Evolutionary conservation across 2,888 invertebrate species (phyloP).

Genomic region (Agrotis ipsilon): DNA sequence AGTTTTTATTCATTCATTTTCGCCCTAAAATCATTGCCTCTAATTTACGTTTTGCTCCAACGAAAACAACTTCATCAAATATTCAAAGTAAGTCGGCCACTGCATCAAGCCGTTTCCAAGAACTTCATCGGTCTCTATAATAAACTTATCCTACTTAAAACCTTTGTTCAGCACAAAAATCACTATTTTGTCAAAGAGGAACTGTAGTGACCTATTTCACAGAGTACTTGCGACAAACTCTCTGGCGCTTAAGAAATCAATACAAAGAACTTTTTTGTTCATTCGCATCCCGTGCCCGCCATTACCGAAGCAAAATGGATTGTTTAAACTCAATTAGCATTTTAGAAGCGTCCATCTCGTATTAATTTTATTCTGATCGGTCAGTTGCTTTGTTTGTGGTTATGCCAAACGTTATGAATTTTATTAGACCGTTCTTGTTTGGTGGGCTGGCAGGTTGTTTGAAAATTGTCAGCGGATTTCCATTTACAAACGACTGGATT

Average conservation of each 20-base stretch:
- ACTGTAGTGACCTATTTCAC: slow-evolving; percentile 59
- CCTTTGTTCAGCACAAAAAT: slow-evolving; percentile 53
- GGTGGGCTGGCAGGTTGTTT: background rate
- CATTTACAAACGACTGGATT: background rate
- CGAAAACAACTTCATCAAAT: slow-evolving; percentile 11
- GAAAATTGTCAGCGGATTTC: background rate
- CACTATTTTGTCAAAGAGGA: slow-evolving; percentile 56
- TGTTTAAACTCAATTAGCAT: slow-evolving; percentile 63
- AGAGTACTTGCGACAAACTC: slow-evolving; percentile 53
- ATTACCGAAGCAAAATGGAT: slow-evolving; percentile 64
- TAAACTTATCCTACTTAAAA: slow-evolving; percentile 50
- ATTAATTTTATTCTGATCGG: slow-evolving; percentile 52
- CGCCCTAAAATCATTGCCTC: background rate
- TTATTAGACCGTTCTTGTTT: slow-evolving; percentile 24
- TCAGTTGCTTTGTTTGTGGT: slow-evolving; percentile 45
- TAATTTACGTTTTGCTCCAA: background rate
- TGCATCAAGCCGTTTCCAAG: slow-evolving; percentile 13
- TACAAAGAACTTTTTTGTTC: slow-evolving; percentile 64
- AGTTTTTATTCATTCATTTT: slow-evolving; percentile 7
- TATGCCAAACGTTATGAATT: slow-evolving; percentile 33
- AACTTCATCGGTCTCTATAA: slow-evolving; percentile 34
- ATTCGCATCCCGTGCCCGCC: slow-evolving; percentile 63
- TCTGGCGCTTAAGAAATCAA: slow-evolving; percentile 61
- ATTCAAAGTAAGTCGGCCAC: slow-evolving; percentile 13
- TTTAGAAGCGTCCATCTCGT: slow-evolving; percentile 57